Evolutionary conservation across 2,797 vertebrate species (phyloP).

Genomic region (Microhierax caerulescens): DNA sequence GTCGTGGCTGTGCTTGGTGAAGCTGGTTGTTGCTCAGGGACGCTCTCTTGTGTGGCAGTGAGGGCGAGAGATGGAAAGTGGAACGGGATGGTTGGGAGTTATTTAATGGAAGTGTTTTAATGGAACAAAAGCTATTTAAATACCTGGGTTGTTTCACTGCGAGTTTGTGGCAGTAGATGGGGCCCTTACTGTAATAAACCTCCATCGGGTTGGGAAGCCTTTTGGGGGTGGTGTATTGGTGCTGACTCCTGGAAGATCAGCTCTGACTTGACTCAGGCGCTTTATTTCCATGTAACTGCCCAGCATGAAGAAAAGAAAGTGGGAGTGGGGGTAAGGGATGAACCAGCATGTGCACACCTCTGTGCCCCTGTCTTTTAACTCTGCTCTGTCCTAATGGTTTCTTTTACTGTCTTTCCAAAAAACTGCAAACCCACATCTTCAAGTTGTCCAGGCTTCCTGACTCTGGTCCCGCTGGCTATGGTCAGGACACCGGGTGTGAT

Average conservation of each 20-base stretch:
- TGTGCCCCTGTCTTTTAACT: neutral
- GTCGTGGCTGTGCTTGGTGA: fast-evolving
- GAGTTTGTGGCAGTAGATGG: slow-evolving; percentile 54
- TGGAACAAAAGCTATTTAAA: neutral
- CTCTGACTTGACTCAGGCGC: neutral
- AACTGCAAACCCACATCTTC: neutral
- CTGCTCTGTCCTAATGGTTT: neutral
- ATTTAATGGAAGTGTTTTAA: neutral
- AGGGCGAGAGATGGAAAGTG: neutral
- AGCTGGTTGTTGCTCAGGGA: neutral
- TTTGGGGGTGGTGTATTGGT: neutral
- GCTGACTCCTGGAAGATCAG: neutral
- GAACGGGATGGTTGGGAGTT: neutral
- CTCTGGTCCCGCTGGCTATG: fast-evolving
- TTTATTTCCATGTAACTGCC: neutral
- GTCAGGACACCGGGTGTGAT: fast-evolving
- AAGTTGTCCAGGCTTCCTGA: neutral
- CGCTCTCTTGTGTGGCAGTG: neutral
- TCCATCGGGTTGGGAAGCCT: neutral
- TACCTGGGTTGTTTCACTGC: slow-evolving; percentile 24
- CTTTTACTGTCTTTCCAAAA: neutral
- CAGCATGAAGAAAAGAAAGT: neutral
- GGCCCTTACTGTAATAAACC: slow-evolving; percentile 58
- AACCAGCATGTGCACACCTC: neutral
- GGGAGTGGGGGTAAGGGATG: neutral